These are phyloP conservation scores for Listronotus bonariensis DNA, from an alignment of 1,140 invertebrate species.

Conservation along the genomic window DNA sequence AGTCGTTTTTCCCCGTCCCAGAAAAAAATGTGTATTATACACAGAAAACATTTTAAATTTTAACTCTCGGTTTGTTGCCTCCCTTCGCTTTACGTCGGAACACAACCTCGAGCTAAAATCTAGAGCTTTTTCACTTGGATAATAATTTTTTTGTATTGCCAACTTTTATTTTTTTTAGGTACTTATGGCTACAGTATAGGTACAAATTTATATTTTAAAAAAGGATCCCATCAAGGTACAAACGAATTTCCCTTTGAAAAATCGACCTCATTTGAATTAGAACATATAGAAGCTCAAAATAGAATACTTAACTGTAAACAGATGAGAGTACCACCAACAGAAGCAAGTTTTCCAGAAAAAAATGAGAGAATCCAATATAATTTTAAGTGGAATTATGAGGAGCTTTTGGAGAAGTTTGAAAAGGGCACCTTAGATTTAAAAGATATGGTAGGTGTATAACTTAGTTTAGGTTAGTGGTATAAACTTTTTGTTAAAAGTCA, in stretches of 20 bases:
- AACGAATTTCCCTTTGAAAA: slow-evolving; percentile 33
- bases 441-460: slow-evolving; percentile 24
- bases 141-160: no score
- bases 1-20: no score
- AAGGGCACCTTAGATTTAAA: slow-evolving; percentile 38
- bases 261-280: slow-evolving; percentile 26
- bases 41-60: no score
- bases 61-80: no score
- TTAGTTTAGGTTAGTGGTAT: no score
- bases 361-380: slow-evolving; percentile 39
- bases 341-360: slow-evolving; percentile 13
- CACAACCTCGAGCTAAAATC: no score
- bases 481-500: no score
- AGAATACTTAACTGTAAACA: slow-evolving; percentile 41
- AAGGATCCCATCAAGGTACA: slow-evolving; percentile 7
- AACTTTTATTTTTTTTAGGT: slow-evolving; percentile 36
- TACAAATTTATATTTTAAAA: slow-evolving; percentile 46
- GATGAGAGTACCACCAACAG: slow-evolving; percentile 34
- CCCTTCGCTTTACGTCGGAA: no score
- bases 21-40: no score
- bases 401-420: slow-evolving; percentile 41
- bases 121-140: no score
- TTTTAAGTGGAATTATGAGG: slow-evolving; percentile 40
- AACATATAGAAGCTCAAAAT: slow-evolving; percentile 20
- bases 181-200: slow-evolving; percentile 40